Base-by-base conservation (phyloP, 2,113 vertebrate species). In the Serilophus lunatus region DNA sequence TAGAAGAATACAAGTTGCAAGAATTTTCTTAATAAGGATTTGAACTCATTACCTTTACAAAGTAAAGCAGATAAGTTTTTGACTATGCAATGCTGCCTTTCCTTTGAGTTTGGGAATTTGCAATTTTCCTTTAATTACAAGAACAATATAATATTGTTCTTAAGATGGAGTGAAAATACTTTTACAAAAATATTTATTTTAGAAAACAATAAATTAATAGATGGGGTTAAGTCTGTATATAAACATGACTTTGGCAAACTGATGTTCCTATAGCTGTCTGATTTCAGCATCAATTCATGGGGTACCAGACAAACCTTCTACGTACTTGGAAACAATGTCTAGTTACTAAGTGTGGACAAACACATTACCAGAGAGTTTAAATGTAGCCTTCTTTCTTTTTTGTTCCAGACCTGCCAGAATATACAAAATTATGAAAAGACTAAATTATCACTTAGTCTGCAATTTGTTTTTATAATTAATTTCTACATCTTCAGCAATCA, bases 21-120 rank as follows among this genome's bases (percentile, higher is more conserved):
- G 80, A 35, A 42, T 70, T 75, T 64, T 88, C 61, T 77, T 78
- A 91, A 96, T 89, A 92, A 94, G 57, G 92, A 82, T 93, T 95
- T 97, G 49, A 94, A 91, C 68, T 97, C n/a, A 70, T 95, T 95
- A 89, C n/a, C 36, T 70, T 94, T 54, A 75, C 56, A 86, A 86
- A 95, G 68, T 65, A 92, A 86, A 77, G 60, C 59, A 96, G 92
- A 89, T 93, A 96, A 75, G 82, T 53, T 81, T 91, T 93, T 91
- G 50, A 28, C 3, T 85, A 4, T 57, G 53, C 49, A 89, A 51
- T 45, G 45, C 42, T 90, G 61, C 35, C 28, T 72, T 92, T 86
- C 57, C 42, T 82, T 69, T 69, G 44, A 51, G 57, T 40, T 33
- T 91, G 57, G 56, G 51, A 97, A 76, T 92, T 89, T 72, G 33